Percentiles rank a stretch among this genome's conserved stretches.
Evolutionary conservation across 2,888 invertebrate species (phyloP).

Genomic region (Zele albiditarsus): DNA sequence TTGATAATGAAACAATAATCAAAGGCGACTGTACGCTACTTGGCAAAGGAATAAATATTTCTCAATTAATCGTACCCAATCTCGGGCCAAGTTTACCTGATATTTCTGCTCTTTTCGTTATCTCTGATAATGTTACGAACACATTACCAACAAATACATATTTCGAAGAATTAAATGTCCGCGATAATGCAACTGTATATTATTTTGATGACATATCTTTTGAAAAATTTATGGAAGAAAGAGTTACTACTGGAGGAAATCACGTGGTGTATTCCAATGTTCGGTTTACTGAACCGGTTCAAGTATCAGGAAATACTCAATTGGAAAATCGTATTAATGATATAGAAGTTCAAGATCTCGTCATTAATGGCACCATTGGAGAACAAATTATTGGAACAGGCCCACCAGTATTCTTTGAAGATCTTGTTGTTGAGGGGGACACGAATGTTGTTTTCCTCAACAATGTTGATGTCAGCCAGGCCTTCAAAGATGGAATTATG

Average conservation of each 20-base stretch:
- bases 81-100: conserved; percentile 8
- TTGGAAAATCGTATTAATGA: conserved; percentile 53
- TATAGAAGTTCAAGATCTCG: conserved; percentile 55
- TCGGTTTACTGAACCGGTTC: conserved; percentile 55
- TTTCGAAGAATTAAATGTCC: conserved; percentile 56
- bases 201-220: conserved; percentile 59
- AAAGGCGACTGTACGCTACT: conserved; percentile 3
- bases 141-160: conserved; percentile 52
- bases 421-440: conserved; percentile 52
- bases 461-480: conserved; percentile 48
- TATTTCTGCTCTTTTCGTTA: conserved; percentile 20
- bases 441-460: conserved; percentile 51
- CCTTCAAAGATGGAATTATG: conserved; percentile 51
- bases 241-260: conserved; percentile 54
- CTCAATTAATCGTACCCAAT: background rate
- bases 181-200: conserved; percentile 45
- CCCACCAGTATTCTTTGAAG: conserved; percentile 50
- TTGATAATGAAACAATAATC: conserved; percentile 44
- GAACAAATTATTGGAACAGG: conserved; percentile 51
- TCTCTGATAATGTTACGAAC: conserved; percentile 24
- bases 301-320: conserved; percentile 56
- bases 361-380: conserved; percentile 47
- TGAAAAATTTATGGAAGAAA: conserved; percentile 57
- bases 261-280: conserved; percentile 52
- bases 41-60: conserved; percentile 9